A percentile compares a stretch with the other conserved stretches of the same genome.
Evolutionary conservation across 2,797 vertebrate genomes (phyloP).

Genomic region (Champsocephalus gunnari): DNA sequence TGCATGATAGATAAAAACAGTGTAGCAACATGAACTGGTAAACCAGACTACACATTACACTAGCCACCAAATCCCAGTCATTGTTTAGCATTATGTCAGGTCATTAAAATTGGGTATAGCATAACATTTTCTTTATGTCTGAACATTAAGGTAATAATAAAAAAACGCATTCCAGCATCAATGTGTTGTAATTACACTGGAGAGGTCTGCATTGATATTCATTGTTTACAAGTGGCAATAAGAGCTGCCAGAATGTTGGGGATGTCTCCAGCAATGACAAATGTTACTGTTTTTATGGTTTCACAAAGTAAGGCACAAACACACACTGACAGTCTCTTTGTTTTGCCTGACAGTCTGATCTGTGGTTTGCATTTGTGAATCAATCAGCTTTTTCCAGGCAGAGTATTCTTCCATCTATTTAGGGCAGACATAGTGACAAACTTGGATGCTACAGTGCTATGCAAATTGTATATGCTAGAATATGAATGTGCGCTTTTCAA

Average conservation of each 20-base stretch:
- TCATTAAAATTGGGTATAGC: neutral
- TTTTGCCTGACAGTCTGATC: slow-evolving; percentile 65
- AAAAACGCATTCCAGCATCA: slow-evolving; percentile 6
- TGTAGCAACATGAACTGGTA: slow-evolving; percentile 9
- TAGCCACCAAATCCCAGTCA: slow-evolving; percentile 9
- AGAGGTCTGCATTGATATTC: slow-evolving; percentile 40
- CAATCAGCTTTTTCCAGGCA: slow-evolving; percentile 60
- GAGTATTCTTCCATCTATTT: slow-evolving; percentile 47
- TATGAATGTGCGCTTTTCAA: slow-evolving; percentile 9
- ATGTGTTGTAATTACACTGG: slow-evolving; percentile 49
- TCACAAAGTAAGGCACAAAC: slow-evolving; percentile 50
- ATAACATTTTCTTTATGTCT: slow-evolving; percentile 18
- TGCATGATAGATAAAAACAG: neutral
- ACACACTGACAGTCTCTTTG: slow-evolving; percentile 59
- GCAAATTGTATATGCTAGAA: neutral
- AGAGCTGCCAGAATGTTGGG: slow-evolving; percentile 44
- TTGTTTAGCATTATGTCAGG: slow-evolving; percentile 13
- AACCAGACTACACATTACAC: slow-evolving; percentile 6
- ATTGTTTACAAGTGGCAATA: slow-evolving; percentile 37
- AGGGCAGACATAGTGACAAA: slow-evolving; percentile 39
- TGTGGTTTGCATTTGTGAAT: slow-evolving; percentile 57
- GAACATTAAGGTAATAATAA: slow-evolving; percentile 11
- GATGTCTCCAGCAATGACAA: slow-evolving; percentile 53
- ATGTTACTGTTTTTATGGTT: slow-evolving; percentile 55
- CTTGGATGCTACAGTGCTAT: neutral